Evolutionary conservation across 2,113 vertebrate genomes (phyloP).

Genomic region (Barnardius zonarius): DNA sequence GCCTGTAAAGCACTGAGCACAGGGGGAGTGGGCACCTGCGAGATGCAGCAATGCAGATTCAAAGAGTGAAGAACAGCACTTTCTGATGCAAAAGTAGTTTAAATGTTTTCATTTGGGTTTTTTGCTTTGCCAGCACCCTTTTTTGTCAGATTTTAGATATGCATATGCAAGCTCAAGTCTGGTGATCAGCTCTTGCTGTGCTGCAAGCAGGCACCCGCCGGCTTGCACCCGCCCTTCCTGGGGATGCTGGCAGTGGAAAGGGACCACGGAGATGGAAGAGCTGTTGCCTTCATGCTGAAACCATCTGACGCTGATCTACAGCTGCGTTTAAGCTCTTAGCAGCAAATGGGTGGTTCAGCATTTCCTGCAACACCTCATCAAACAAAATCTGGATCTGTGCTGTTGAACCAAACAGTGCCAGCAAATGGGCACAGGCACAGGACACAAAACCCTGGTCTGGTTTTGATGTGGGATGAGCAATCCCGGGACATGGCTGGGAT

Average conservation of each 20-base stretch:
- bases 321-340: neutral
- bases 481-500: neutral
- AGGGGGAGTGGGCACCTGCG: rapidly evolving
- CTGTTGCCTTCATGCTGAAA: neutral
- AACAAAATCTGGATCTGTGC: neutral
- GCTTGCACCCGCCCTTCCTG: neutral
- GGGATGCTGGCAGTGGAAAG: neutral
- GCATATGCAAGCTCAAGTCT: neutral
- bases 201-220: neutral
- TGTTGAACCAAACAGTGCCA: rapidly evolving
- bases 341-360: neutral
- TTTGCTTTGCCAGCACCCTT: neutral
- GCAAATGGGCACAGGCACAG: neutral
- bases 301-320: neutral
- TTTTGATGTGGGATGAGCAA: neutral
- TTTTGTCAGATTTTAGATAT: neutral
- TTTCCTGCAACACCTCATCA: neutral
- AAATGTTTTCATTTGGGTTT: neutral
- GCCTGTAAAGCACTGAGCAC: rapidly evolving
- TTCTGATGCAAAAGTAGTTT: neutral
- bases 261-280: neutral
- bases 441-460: neutral
- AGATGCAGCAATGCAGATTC: neutral
- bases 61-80: neutral
- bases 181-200: neutral